These are phyloP conservation scores for Agriopis marginaria DNA, from an alignment of 2,888 invertebrate genomes.

Conservation along the genomic window DNA sequence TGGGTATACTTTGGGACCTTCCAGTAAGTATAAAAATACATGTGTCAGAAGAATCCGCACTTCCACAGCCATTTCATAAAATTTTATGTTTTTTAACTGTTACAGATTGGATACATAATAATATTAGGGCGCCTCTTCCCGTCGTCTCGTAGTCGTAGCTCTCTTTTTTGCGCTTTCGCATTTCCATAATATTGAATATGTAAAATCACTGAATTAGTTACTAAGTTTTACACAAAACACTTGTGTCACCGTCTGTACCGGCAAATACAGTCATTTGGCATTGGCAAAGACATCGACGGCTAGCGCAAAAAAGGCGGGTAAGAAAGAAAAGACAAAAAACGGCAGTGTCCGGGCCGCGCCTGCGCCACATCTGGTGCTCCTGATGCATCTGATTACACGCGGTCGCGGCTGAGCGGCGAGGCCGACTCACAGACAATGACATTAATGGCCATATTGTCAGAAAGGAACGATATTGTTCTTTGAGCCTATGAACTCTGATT, in stretches of 20 bases:
- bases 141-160: too few relatives aligned
- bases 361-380: constrained; percentile 81
- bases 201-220: too few relatives aligned
- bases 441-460: constrained; percentile 55
- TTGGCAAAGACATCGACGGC: constrained; percentile 33
- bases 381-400: constrained; percentile 76
- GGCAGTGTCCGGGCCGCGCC: constrained; percentile 74
- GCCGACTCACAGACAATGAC: constrained; percentile 65
- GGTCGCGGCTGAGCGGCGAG: constrained; percentile 74
- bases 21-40: too few relatives aligned
- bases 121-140: too few relatives aligned
- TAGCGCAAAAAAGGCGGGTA: constrained; percentile 58
- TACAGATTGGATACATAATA: too few relatives aligned
- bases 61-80: too few relatives aligned
- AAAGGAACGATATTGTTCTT: constrained; percentile 47
- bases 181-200: too few relatives aligned
- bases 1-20: too few relatives aligned
- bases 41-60: too few relatives aligned
- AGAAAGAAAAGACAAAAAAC: constrained; percentile 72
- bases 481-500: constrained; percentile 30
- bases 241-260: background rate
- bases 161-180: too few relatives aligned
- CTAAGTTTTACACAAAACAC: too few relatives aligned
- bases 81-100: too few relatives aligned
- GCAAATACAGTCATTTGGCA: constrained; percentile 23